Evolutionary conservation across 2,888 invertebrate species (phyloP), one percentile per base, ranked within the genome.

Genomic region (Torymus auratus): DNA sequence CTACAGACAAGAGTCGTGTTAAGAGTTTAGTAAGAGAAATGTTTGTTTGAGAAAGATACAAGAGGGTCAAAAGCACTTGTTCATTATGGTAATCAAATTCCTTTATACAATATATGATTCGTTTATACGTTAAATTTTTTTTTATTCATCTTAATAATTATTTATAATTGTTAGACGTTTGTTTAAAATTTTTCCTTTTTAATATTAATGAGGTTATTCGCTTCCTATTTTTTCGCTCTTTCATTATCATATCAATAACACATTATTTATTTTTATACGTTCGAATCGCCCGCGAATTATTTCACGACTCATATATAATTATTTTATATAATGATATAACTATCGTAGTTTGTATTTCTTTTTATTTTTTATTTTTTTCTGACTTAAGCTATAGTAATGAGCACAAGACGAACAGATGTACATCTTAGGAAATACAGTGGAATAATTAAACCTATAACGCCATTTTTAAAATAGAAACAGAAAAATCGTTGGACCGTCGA

Each of bases 401-500:
- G 89, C 89, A 86, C 86, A 86, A 88, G 86, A 88, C 86, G 86
- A 87, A 85, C 85, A 87, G 85, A 86, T 86, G 84, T 87, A 88
- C 84, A 89, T 85, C 84, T 86, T 86, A 86, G 81, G 84, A 86
- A 83, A 83, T 86, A 83, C 81, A 83, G 82, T 84, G 84, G 74
- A 83, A 82, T 76, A 72, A 75, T 78, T 62, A 79, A 76, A 75
- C 58, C 60, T 79, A 74, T 67, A 58, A 64, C 60, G 58, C 61
- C 67, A 55, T n/a, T 67, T 70, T 79, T 62, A 60, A 74, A 74
- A 73, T 73, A 78, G 78, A 75, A 71, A 80, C 72, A 41, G 58
- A 78, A 78, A 72, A 78, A 62, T 78, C 68, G 70, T 53, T n/a
- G 15, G 60, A 55, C 56, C 61, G 67, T 71, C 77, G 65, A 13